Evolutionary conservation across 2,113 vertebrate genomes (phyloP).

Genomic region (Prolemur simus): DNA sequence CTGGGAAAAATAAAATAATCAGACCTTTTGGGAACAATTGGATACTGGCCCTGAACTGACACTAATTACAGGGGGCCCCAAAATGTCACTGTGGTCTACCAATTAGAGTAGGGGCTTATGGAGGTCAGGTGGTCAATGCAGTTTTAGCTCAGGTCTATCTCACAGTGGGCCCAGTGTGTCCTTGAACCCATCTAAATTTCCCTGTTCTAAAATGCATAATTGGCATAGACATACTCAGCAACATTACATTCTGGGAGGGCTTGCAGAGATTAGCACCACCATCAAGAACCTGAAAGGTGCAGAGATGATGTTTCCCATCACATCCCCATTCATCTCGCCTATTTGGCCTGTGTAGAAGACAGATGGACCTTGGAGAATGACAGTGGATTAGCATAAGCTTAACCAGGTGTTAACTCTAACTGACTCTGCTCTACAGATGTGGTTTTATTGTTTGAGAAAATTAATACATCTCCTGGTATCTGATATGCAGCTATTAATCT

Average conservation of each 20-base stretch:
- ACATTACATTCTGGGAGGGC: neutral
- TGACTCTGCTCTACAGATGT: neutral
- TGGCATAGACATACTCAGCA: neutral
- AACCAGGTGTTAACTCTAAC: neutral
- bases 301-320: neutral
- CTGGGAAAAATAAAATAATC: neutral
- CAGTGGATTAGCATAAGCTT: neutral
- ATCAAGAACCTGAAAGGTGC: neutral
- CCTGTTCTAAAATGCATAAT: neutral
- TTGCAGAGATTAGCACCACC: neutral
- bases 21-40: neutral
- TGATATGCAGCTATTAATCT: neutral
- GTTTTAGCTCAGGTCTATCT: neutral
- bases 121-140: neutral
- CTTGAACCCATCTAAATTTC: neutral
- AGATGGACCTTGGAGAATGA: neutral
- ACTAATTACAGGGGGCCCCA: neutral
- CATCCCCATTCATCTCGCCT: neutral
- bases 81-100: neutral
- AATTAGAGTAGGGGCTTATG: neutral
- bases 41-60: neutral
- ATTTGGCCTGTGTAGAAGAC: neutral
- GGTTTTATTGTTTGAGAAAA: neutral
- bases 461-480: neutral
- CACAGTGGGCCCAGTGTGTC: neutral